Percentiles rank a stretch among this genome's conserved stretches.
Evolutionary conservation across 1,140 invertebrate genomes (phyloP).

Genomic region (Zaprionus ornatus): DNA sequence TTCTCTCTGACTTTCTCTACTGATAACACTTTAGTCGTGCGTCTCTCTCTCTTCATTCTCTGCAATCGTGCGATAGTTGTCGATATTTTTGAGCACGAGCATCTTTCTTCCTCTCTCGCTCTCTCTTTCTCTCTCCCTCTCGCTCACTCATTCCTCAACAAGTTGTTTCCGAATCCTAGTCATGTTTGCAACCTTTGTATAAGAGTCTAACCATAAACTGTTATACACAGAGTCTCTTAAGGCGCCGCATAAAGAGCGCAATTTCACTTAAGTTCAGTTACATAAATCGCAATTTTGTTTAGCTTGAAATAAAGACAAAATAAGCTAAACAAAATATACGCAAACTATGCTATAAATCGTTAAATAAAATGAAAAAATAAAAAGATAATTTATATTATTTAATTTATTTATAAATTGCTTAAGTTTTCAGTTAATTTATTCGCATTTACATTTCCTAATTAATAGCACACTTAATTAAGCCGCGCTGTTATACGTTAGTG

Average conservation of each 20-base stretch:
- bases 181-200: slow-evolving; percentile 51
- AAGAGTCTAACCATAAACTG: slow-evolving; percentile 38
- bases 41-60: no score
- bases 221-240: slow-evolving; percentile 26
- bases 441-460: background rate
- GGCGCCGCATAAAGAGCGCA: background rate
- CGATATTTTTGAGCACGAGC: background rate
- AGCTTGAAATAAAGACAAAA: background rate
- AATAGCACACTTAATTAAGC: slow-evolving; percentile 3
- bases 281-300: background rate
- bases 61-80: background rate
- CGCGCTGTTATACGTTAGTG: slow-evolving; percentile 32
- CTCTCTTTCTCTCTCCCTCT: background rate
- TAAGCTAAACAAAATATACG: background rate
- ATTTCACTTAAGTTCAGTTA: slow-evolving; percentile 2
- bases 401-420: background rate
- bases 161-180: slow-evolving; percentile 64
- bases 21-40: no score
- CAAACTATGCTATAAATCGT: background rate
- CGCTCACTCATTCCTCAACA: slow-evolving; percentile 47
- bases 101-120: background rate
- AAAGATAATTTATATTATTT: background rate
- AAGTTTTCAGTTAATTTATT: background rate
- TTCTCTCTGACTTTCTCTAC: no score
- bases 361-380: slow-evolving; percentile 24